phyloP scores from a whole-genome alignment of 35 echinoderm and acorn worm species.

The Heliocidaris erythrogramma region DNA sequence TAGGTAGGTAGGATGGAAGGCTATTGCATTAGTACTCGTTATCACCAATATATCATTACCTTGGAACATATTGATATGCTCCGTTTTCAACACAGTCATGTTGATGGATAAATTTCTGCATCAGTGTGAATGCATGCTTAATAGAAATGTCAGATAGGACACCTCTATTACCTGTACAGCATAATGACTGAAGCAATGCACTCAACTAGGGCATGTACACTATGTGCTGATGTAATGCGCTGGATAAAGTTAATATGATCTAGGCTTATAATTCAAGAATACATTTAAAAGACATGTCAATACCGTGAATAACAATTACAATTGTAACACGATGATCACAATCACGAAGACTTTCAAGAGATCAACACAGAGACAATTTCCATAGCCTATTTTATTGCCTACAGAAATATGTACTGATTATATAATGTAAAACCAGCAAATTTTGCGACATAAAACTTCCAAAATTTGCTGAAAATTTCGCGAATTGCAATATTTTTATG shows the following conservation, averaged over 20 bases:
- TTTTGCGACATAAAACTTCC: too few species aligned
- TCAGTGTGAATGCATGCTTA: not conserved
- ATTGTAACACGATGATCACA: too few species aligned
- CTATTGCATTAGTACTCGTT: not conserved
- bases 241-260: not conserved
- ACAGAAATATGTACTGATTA: too few species aligned
- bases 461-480: too few species aligned
- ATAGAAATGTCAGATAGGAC: not conserved
- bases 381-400: too few species aligned
- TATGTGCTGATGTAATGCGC: not conserved
- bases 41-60: conserved; percentile 18
- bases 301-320: too few species aligned
- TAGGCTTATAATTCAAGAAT: too few species aligned
- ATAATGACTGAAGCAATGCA: not conserved
- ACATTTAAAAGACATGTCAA: too few species aligned
- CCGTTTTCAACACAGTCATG: not conserved
- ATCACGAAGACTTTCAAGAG: too few species aligned
- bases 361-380: too few species aligned
- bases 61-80: conserved; percentile 13
- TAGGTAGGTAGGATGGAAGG: not conserved
- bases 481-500: too few species aligned
- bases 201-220: not conserved
- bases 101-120: not conserved
- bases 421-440: too few species aligned
- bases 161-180: not conserved